A percentile compares a stretch with the other conserved stretches of the same genome.
These are phyloP conservation scores for Drosophila mimetica DNA, from an alignment of 2,888 invertebrate species.

Conservation along the genomic window DNA sequence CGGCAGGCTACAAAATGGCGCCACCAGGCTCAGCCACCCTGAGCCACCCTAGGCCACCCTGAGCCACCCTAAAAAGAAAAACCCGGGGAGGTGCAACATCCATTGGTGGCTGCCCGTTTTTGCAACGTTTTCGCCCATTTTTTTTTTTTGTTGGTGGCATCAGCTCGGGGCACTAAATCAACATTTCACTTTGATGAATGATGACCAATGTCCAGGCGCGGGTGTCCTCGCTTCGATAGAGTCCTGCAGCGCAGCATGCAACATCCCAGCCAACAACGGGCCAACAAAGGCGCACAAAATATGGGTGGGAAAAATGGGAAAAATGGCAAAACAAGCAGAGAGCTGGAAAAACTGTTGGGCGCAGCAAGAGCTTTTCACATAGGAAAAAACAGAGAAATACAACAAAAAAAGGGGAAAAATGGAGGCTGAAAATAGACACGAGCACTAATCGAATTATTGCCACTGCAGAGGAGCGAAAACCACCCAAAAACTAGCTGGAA, in stretches of 20 bases:
- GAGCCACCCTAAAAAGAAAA: constrained; percentile 13
- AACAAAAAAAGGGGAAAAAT: not conserved
- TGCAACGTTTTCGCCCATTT: not conserved
- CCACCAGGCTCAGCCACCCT: constrained; percentile 56
- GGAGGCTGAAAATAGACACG: constrained; percentile 77
- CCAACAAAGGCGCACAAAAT: constrained; percentile 40
- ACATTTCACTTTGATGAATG: constrained; percentile 83
- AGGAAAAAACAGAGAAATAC: constrained; percentile 3
- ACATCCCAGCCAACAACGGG: constrained; percentile 46
- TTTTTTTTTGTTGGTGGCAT: constrained; percentile 17
- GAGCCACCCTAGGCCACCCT: constrained; percentile 1
- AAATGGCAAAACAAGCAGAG: constrained; percentile 45
- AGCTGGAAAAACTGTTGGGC: constrained; percentile 53
- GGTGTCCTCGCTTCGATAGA: constrained; percentile 54
- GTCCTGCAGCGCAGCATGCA: constrained; percentile 64
- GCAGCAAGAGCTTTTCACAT: constrained; percentile 13
- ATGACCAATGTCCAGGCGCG: constrained; percentile 81
- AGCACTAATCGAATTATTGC: constrained; percentile 83
- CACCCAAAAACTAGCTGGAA: constrained; percentile 23
- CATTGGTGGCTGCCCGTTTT: constrained; percentile 19
- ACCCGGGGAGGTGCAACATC: constrained; percentile 36
- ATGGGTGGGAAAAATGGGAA: constrained; percentile 31
- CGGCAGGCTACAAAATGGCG: constrained; percentile 64
- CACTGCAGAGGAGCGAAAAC: constrained; percentile 76
- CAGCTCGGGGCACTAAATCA: constrained; percentile 77